Percentiles rank a stretch among this genome's conserved stretches.
phyloP scores from a whole-genome alignment of 2,888 invertebrate genomes.

The Cosmorhoe ocellata region DNA sequence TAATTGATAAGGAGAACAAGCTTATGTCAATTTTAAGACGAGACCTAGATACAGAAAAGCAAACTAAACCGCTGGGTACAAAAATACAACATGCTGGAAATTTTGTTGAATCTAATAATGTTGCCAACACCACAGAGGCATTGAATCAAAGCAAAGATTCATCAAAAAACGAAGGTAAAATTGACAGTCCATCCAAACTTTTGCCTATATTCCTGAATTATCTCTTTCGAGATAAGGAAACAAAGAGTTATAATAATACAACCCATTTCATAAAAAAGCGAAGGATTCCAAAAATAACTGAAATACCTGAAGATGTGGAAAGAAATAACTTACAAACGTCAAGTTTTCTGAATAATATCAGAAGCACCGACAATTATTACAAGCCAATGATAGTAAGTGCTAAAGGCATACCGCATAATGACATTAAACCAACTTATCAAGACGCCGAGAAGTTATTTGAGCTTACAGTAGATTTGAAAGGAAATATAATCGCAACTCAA shows the following conservation, averaged over 20 bases:
- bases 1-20: slow-evolving; percentile 18
- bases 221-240: slow-evolving; percentile 48
- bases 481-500: slow-evolving; percentile 66
- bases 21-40: slow-evolving; percentile 8
- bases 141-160: neutral
- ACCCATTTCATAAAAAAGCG: slow-evolving; percentile 26
- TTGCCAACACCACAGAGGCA: neutral
- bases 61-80: neutral
- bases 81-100: slow-evolving; percentile 3
- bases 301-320: slow-evolving; percentile 13
- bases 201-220: slow-evolving; percentile 59
- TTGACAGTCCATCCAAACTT: slow-evolving; percentile 33
- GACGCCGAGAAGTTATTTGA: slow-evolving; percentile 34
- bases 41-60: neutral
- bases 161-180: neutral
- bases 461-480: slow-evolving; percentile 66
- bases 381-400: slow-evolving; percentile 43
- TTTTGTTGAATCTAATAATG: neutral
- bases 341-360: slow-evolving; percentile 20
- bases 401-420: slow-evolving; percentile 36
- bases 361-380: slow-evolving; percentile 26
- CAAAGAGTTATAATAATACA: slow-evolving; percentile 26
- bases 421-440: slow-evolving; percentile 19
- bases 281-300: slow-evolving; percentile 28
- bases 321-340: slow-evolving; percentile 13